Evolutionary conservation across 2,113 vertebrate genomes (phyloP).

Genomic region (Ovibos moschatus): DNA sequence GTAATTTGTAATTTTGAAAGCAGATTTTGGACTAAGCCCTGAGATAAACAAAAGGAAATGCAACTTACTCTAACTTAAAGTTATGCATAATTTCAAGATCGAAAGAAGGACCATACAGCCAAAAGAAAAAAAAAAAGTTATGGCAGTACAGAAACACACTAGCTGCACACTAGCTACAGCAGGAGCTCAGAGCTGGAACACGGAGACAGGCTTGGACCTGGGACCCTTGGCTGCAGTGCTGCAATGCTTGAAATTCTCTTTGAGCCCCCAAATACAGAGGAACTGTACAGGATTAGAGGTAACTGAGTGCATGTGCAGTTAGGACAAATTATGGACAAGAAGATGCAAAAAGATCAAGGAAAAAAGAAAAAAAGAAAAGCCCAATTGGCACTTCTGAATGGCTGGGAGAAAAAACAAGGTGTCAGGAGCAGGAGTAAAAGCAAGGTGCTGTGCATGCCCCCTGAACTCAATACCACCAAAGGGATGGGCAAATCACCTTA

Average conservation of each 20-base stretch:
- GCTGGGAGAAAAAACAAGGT: background rate
- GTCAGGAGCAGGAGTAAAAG: background rate
- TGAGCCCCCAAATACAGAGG: background rate
- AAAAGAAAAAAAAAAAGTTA: background rate
- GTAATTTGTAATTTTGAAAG: slow-evolving; percentile 2
- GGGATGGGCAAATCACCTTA: background rate
- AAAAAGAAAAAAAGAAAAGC: background rate
- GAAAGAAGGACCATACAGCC: background rate
- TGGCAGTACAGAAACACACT: fast-evolving
- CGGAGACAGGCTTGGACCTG: background rate
- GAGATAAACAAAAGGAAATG: background rate
- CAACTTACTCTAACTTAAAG: background rate
- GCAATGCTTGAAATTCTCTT: background rate
- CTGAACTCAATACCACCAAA: background rate
- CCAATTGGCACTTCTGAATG: background rate
- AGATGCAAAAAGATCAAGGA: background rate
- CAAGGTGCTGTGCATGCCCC: background rate
- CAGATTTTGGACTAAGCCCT: background rate
- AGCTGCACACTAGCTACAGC: fast-evolving
- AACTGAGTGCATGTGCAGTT: background rate
- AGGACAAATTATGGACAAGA: background rate
- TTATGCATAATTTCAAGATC: background rate
- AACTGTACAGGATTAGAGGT: background rate
- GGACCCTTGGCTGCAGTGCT: background rate
- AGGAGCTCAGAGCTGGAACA: background rate